Evolutionary conservation across 2,113 vertebrate genomes (phyloP).

Genomic region (Ictidomys tridecemlineatus): DNA sequence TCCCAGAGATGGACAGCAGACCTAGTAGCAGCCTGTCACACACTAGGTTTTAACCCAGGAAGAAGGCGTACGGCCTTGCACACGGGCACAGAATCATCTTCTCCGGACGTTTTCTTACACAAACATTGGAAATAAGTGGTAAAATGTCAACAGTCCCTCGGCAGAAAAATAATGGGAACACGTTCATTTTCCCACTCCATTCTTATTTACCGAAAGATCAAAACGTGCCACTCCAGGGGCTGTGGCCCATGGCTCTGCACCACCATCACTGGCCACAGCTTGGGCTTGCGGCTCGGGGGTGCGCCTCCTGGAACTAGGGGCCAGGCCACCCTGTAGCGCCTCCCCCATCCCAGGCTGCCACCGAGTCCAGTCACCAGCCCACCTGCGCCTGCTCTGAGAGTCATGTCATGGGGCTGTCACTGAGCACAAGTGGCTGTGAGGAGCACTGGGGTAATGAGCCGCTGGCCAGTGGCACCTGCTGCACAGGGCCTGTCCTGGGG

Average conservation of each 20-base stretch:
- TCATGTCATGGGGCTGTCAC: accelerated
- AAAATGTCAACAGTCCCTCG: conserved; percentile 65
- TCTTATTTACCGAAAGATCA: conserved; percentile 54
- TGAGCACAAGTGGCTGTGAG: accelerated
- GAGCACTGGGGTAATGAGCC: accelerated
- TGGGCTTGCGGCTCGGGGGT: neutral
- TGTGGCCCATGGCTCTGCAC: neutral
- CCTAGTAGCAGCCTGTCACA: conserved; percentile 48
- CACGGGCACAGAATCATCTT: conserved; percentile 44
- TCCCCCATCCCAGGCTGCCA: neutral
- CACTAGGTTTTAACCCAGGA: conserved; percentile 73
- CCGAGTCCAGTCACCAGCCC: neutral
- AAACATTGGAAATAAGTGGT: conserved; percentile 71
- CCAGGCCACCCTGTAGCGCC: accelerated
- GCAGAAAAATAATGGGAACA: neutral
- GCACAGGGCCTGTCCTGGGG: neutral
- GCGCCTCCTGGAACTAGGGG: neutral
- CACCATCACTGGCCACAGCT: neutral
- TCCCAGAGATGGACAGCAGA: conserved; percentile 59
- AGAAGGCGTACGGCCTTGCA: neutral
- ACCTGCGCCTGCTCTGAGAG: no score
- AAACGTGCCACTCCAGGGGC: neutral
- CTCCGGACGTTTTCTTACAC: conserved; percentile 59
- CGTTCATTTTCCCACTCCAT: neutral
- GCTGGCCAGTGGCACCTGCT: neutral